These are phyloP conservation scores for Drosophila planitibia DNA, from an alignment of 2,888 invertebrate genomes.

Conservation along the genomic window DNA sequence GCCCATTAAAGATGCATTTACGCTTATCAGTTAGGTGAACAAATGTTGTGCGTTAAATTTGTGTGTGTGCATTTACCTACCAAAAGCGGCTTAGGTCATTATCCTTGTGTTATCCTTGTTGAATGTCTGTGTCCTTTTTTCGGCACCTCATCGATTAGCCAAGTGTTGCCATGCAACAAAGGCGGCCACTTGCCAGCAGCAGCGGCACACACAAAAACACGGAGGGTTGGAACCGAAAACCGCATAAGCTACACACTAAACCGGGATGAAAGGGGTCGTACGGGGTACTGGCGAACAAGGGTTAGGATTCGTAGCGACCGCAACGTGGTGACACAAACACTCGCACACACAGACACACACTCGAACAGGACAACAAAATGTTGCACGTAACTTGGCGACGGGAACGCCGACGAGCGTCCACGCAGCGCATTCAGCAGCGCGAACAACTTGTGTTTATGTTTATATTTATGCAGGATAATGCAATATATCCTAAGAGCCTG, in stretches of 20 bases:
- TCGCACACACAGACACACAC: constrained; percentile 23
- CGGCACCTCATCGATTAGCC: constrained; percentile 82
- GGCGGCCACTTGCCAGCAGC: constrained; percentile 70
- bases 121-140: constrained; percentile 55
- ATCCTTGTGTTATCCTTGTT: constrained; percentile 80
- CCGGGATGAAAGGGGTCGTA: neutral
- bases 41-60: constrained; percentile 19
- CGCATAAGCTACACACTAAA: constrained; percentile 51
- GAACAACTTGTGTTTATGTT: constrained; percentile 35
- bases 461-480: constrained; percentile 59
- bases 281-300: constrained; percentile 1
- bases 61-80: constrained; percentile 45
- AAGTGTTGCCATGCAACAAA: constrained; percentile 81
- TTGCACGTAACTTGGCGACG: constrained; percentile 57
- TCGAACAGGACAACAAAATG: constrained; percentile 37
- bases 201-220: constrained; percentile 49
- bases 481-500: constrained; percentile 44
- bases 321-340: constrained; percentile 55
- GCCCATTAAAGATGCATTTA: constrained; percentile 48
- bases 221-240: constrained; percentile 40
- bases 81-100: constrained; percentile 65
- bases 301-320: constrained; percentile 44
- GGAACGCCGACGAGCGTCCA: constrained; percentile 10
- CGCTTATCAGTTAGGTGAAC: constrained; percentile 43
- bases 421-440: neutral